Conservation (phyloP, 2,113 vertebrate species). For the Donacobius atricapilla region DNA sequence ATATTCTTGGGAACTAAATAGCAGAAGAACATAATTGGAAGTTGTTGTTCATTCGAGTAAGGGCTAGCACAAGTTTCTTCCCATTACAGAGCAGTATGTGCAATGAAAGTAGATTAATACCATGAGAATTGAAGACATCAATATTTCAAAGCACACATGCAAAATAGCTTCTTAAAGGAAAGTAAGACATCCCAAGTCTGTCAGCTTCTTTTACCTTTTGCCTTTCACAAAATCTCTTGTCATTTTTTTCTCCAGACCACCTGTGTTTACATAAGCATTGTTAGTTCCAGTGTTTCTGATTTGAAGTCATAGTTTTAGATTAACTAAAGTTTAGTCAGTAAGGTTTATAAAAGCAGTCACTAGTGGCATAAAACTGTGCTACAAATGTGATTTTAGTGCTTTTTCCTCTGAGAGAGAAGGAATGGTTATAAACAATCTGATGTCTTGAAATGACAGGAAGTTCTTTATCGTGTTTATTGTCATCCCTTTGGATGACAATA, state of each 20-base stretch:
- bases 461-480: neutral
- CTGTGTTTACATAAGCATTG: neutral
- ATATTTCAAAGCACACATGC: neutral
- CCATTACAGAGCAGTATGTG: neutral
- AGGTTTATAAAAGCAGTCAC: neutral
- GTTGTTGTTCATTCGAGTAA: slow-evolving; percentile 15
- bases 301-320: neutral
- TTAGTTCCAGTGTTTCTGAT: neutral
- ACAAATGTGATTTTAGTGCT: neutral
- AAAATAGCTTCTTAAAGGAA: slow-evolving; percentile 23
- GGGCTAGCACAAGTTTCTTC: slow-evolving; percentile 24
- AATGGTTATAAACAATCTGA: neutral
- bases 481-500: neutral
- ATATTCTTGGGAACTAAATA: slow-evolving; percentile 30
- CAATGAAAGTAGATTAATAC: slow-evolving; percentile 24
- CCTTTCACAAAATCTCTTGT: neutral
- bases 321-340: neutral
- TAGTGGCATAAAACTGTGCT: neutral
- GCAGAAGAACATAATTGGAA: neutral
- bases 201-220: neutral
- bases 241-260: neutral
- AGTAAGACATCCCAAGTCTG: neutral
- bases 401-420: neutral
- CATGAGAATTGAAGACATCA: slow-evolving; percentile 12
- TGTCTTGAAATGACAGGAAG: neutral